Base-by-base conservation (phyloP, 2,797 vertebrate species). In the Clarias pachynema region DNA sequence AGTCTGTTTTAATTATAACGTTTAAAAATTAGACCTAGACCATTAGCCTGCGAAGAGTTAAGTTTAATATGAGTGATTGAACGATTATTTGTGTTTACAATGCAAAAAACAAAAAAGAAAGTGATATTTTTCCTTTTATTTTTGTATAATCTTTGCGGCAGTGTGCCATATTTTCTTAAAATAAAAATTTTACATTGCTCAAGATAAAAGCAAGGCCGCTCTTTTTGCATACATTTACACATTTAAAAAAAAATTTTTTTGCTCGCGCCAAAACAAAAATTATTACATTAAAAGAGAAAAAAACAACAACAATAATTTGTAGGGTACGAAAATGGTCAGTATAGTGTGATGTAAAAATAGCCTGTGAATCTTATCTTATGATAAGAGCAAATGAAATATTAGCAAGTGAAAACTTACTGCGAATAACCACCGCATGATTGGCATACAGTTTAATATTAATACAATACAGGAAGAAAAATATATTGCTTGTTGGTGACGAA, bases 151-250 rank as follows among this genome's bases (percentile, higher is more conserved):
- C 57, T 95, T 94, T 95, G 94, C 91, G 92, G 94, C 95, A 93
- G 94, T 88, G 94, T 94, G 95, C 96, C 90, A 86, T 97, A 98
- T 97, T 97, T 97, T 97, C 94, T 94, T 97, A 96, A 96, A 99
- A 97, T 98, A 97, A 97, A 84, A 97, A 96, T 93, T 91, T 95
- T 95, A 94, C 95, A 95, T 93, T 95, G 95, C 92, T 81, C 40
- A 96, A 95, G 92, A 92, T 72, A 89, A 44, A 49, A 87, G 37
- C 49, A 69, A 63, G 68, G 44, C 59, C 40, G 85, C 85, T 80
- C 70, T 88, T 85, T 77, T 77, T 90, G 85, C 56, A 87, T 85
- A 86, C 15, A 80, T 85, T 83, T 63, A 26, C 70, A 40, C n/a
- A 37, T 37, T 37, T 37, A 37, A 37, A 37, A 37, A 37, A 5